phyloP scores from a whole-genome alignment of 2,113 vertebrate genomes.

The Morone chrysops region DNA sequence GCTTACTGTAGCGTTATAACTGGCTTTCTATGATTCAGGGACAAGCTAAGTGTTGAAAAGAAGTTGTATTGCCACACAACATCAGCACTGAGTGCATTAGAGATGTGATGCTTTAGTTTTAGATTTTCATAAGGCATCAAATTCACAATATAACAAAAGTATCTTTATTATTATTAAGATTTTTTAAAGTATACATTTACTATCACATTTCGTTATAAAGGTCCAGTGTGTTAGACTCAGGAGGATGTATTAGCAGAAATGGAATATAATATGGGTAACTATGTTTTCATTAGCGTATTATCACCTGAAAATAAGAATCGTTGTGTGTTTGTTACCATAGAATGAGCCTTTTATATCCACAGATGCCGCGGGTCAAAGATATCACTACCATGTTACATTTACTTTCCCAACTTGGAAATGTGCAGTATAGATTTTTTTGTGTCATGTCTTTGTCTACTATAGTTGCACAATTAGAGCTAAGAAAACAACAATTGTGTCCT shows the following conservation, averaged over 20 bases:
- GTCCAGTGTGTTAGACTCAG: no score
- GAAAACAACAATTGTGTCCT: neutral
- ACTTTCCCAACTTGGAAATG: neutral
- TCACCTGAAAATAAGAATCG: no score
- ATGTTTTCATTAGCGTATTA: no score
- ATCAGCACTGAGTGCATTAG: neutral
- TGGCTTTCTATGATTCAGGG: neutral
- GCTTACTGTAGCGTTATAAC: neutral
- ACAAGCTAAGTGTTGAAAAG: neutral
- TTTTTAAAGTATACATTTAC: neutral
- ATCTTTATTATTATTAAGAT: neutral
- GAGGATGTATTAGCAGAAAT: no score
- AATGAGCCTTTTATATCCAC: no score
- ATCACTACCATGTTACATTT: neutral
- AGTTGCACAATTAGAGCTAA: neutral
- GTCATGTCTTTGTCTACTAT: neutral
- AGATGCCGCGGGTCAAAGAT: neutral
- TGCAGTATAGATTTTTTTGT: neutral
- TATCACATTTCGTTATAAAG: neutral
- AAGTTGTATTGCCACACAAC: neutral
- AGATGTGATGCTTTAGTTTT: neutral
- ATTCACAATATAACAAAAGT: neutral
- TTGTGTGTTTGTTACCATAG: no score
- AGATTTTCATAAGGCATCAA: neutral
- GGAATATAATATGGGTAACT: no score